Conservation (phyloP, 2,113 vertebrate species). For the Meles meles region DNA sequence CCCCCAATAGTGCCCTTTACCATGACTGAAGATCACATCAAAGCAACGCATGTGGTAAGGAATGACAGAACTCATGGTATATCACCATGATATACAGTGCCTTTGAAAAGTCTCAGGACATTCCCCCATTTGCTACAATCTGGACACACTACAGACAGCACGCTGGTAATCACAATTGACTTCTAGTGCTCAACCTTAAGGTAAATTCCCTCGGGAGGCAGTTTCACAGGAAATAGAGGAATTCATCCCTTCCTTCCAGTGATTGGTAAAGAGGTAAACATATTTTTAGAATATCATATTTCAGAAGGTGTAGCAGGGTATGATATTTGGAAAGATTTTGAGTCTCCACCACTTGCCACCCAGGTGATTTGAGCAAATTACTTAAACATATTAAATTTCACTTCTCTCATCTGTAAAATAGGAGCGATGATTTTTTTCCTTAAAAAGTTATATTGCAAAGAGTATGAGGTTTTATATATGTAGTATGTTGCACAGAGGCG, state of each 20-base stretch:
- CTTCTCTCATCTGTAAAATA: neutral
- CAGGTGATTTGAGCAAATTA: neutral
- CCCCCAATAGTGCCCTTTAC: neutral
- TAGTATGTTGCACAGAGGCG: neutral
- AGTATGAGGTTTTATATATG: neutral
- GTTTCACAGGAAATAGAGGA: neutral
- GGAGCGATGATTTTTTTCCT: neutral
- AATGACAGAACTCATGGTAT: neutral
- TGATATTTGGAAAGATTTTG: neutral
- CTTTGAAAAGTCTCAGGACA: neutral
- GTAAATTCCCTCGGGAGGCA: neutral
- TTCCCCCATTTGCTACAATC: neutral
- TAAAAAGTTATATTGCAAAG: neutral
- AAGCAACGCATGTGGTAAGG: neutral
- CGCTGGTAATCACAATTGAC: neutral
- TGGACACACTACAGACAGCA: neutral
- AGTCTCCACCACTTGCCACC: neutral
- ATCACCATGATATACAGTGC: too few species aligned
- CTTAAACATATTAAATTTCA: neutral
- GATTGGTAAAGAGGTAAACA: neutral
- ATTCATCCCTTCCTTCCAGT: neutral
- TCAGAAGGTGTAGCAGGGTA: neutral
- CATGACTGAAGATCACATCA: neutral
- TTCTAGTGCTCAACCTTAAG: neutral
- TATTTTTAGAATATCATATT: neutral